Evolutionary conservation across 2,888 invertebrate genomes (phyloP), one percentile per base, ranked within the genome.

Genomic region (Nomada flava): DNA sequence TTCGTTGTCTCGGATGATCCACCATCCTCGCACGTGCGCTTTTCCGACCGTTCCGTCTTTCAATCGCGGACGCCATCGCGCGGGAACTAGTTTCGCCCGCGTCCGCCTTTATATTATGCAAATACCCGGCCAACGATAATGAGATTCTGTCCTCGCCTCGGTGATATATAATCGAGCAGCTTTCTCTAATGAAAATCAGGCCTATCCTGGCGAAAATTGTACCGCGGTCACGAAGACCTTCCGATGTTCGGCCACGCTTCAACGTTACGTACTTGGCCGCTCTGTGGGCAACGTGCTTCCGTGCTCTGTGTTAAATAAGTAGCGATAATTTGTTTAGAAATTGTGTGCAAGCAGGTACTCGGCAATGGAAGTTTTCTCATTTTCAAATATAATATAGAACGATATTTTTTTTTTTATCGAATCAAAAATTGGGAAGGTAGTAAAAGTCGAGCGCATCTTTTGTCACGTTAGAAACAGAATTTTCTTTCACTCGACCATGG

Each of bases 1-100:
- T 90, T 84, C 81, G 81, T 83, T 83, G 72, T 86, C 83, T 82
- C 59, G 53, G 70, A 67, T 83, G 60, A 60, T 71, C 60, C 70
- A 50, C 20, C 70, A 47, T 70, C 18, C 18, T 50, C 18, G 71
- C 82, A 75, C 77, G 76, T 65, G 70, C 69, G 64, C 73, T 86
- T 83, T 85, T 79, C 81, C 81, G 75, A 60, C n/a, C 52, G 47
- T 26, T 20, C 18, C 63, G 76, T 71, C 77, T 77, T 62, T 69
- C 78, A 74, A 59, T 29, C 60, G 26, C n/a, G 55, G 23, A 50
- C 67, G 63, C 52, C 70, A 42, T 83, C 71, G 53, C 44, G n/a
- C 67, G 70, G 75, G 26, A 76, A 79, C 79, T 73, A 74, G 82
- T 70, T 76, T 76, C 73, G 82, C 65, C 47, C 26, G 26, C 20